phyloP scores from a whole-genome alignment of 2,113 vertebrate genomes.

The Ornithorhynchus anatinus region DNA sequence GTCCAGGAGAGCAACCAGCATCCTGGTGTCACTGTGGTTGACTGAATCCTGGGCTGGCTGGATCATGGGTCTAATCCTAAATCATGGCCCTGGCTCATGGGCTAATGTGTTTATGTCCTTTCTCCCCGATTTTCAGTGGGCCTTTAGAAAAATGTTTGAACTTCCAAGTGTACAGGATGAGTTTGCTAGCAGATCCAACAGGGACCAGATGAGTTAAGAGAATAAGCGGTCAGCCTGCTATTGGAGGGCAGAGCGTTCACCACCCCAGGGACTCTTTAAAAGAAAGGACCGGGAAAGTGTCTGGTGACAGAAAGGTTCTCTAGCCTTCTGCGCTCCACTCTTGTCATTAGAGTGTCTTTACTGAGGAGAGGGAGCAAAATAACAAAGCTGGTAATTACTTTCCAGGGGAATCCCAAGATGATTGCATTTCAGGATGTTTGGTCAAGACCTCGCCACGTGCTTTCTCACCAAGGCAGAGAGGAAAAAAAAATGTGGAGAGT shows the following conservation, averaged over 20 bases:
- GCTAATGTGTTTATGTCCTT: too few relatives aligned
- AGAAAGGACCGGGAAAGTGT: conserved; percentile 21
- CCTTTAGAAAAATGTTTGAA: conserved; percentile 32
- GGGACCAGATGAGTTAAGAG: conserved; percentile 11
- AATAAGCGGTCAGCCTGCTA: conserved; percentile 37
- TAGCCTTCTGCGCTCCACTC: conserved; percentile 25
- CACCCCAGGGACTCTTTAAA: conserved; percentile 52
- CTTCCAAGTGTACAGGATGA: conserved; percentile 39
- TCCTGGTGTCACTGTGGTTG: too few relatives aligned
- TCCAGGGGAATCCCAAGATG: conserved; percentile 50
- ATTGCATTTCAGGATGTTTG: conserved; percentile 55
- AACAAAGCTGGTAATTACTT: conserved; percentile 66
- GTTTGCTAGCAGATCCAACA: conserved; percentile 11
- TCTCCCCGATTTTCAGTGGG: fast-evolving
- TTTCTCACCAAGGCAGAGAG: conserved; percentile 3
- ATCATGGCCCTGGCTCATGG: not conserved
- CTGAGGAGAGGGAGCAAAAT: conserved; percentile 21
- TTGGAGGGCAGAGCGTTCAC: not conserved
- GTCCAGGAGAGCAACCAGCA: too few relatives aligned
- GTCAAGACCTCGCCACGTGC: conserved; percentile 43
- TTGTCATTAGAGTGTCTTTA: conserved; percentile 44
- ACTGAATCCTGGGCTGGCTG: too few relatives aligned
- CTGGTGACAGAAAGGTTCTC: conserved; percentile 1
- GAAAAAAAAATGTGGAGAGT: conserved; percentile 31
- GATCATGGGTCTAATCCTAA: not conserved